phyloP scores from a whole-genome alignment of 64 coral and sea anemone species.

The Porites lutea region DNA sequence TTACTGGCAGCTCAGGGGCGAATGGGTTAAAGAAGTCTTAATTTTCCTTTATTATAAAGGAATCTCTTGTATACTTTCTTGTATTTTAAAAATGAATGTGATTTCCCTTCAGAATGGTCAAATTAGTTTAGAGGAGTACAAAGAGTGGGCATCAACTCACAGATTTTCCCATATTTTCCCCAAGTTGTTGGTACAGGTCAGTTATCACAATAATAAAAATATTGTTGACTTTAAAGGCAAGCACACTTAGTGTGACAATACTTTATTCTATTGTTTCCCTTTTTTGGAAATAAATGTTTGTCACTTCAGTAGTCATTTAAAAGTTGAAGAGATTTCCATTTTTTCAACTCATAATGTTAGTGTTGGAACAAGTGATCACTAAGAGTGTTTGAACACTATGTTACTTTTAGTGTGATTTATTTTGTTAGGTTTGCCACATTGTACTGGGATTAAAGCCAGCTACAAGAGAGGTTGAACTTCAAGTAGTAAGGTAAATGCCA shows the following conservation, averaged over 20 bases:
- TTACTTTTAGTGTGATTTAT: background rate
- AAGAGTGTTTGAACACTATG: no score
- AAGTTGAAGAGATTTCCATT: no score
- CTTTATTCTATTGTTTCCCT: no score
- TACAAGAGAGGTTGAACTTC: slow-evolving; percentile 89
- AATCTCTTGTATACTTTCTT: background rate
- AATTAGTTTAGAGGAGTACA: slow-evolving; percentile 85
- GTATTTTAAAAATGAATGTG: background rate
- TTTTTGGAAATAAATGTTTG: no score
- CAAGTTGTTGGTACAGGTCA: slow-evolving; percentile 90
- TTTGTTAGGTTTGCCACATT: slow-evolving; percentile 93
- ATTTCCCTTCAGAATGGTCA: slow-evolving; percentile 69
- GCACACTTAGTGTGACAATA: no score
- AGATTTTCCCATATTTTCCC: slow-evolving; percentile 85
- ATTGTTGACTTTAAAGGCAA: no score
- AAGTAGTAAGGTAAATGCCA: slow-evolving; percentile 77
- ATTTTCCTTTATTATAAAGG: no score
- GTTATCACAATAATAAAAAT: background rate
- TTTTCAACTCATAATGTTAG: no score
- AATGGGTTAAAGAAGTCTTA: no score
- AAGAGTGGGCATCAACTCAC: slow-evolving; percentile 71
- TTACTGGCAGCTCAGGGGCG: no score
- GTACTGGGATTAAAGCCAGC: slow-evolving; percentile 88
- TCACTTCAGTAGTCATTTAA: no score
- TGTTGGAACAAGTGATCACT: no score